Conservation (phyloP, 2,113 vertebrate species). For the Pseudopodoces humilis region DNA sequence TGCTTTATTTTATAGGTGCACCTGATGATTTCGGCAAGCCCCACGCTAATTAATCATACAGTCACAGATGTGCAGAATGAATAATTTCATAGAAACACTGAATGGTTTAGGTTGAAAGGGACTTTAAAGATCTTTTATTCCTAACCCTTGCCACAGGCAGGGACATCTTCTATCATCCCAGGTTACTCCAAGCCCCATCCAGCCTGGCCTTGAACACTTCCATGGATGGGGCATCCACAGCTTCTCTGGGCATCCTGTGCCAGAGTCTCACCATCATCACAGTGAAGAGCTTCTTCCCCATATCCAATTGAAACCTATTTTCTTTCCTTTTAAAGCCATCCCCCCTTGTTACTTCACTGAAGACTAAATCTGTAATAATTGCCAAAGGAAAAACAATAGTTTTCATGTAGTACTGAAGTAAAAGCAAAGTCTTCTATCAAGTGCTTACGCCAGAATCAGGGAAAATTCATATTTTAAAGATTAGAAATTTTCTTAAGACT, state of each 20-base stretch:
- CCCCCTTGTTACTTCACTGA: fast-evolving
- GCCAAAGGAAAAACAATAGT: fast-evolving
- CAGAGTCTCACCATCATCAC: background rate
- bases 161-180: background rate
- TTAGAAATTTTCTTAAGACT: fast-evolving
- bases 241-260: background rate
- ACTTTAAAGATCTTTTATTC: background rate
- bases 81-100: background rate
- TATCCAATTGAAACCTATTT: background rate
- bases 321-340: background rate
- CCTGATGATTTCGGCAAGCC: background rate
- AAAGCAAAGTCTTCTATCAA: fast-evolving
- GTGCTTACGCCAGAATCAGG: fast-evolving
- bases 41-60: fast-evolving
- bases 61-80: background rate
- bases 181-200: background rate
- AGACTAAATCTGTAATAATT: fast-evolving
- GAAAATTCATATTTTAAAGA: fast-evolving
- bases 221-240: background rate
- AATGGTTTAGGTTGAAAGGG: background rate
- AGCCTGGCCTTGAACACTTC: no score
- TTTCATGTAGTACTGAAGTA: background rate
- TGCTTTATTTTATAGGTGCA: fast-evolving
- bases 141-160: background rate
- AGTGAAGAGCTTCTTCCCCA: fast-evolving